A percentile compares a stretch with the other conserved stretches of the same genome.
Evolutionary conservation across 2,888 invertebrate species (phyloP).

Genomic region (Apamea crenata): DNA sequence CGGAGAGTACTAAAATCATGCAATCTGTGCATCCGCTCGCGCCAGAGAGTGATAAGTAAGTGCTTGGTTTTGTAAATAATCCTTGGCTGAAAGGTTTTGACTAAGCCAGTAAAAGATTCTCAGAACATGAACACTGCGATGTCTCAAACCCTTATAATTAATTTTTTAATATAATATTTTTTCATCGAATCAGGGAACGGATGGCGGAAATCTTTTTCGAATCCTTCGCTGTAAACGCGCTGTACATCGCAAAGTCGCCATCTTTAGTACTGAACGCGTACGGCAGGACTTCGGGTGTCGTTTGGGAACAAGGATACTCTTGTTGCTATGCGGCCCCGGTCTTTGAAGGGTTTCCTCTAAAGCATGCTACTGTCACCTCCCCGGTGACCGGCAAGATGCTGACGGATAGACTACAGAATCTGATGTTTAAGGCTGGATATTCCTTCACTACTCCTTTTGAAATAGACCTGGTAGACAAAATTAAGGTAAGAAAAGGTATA

Average conservation of each 20-base stretch:
- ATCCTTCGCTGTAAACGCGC: constrained; percentile 89
- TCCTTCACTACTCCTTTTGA: constrained; percentile 97
- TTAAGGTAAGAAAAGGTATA: constrained; percentile 92
- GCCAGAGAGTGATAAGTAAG: constrained; percentile 92
- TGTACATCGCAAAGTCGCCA: constrained; percentile 86
- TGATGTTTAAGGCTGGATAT: constrained; percentile 95
- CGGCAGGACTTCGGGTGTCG: constrained; percentile 88
- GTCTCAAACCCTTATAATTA: too few relatives aligned
- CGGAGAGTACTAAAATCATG: constrained; percentile 95
- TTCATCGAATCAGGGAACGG: constrained; percentile 91
- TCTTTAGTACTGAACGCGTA: constrained; percentile 86
- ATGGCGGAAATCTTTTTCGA: constrained; percentile 88
- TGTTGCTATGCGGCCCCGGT: constrained; percentile 88
- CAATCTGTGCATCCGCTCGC: constrained; percentile 95
- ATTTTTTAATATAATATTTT: not conserved
- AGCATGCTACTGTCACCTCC: constrained; percentile 95
- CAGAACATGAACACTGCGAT: not conserved
- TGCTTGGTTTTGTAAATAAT: not conserved
- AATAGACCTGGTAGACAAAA: constrained; percentile 96
- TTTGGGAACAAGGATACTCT: constrained; percentile 87
- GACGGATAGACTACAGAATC: constrained; percentile 94
- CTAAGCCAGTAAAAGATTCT: not conserved
- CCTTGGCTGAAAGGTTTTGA: not conserved
- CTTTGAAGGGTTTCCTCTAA: constrained; percentile 93
- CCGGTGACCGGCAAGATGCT: constrained; percentile 96